Conservation (phyloP, 2,888 invertebrate species). For the Cephus rjabovi region DNA sequence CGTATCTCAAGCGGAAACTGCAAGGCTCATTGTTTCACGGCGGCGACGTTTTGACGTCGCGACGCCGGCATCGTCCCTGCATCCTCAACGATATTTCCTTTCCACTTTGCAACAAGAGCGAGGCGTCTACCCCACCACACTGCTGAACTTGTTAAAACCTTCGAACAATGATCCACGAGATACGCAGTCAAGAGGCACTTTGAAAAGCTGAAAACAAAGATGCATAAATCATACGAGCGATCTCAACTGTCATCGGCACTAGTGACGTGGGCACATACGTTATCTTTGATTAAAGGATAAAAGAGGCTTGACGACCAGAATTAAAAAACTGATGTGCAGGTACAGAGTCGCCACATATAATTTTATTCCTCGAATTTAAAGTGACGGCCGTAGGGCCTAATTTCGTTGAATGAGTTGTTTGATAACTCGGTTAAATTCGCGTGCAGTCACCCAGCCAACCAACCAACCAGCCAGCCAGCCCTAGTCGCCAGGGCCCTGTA, state of each 20-base stretch:
- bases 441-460: slow-evolving; percentile 33
- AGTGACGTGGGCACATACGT: neutral
- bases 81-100: slow-evolving; percentile 59
- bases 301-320: neutral
- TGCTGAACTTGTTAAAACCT: neutral
- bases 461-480: slow-evolving; percentile 33
- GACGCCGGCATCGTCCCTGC: slow-evolving; percentile 55
- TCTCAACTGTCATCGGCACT: neutral
- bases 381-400: slow-evolving; percentile 57
- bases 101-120: neutral
- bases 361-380: slow-evolving; percentile 64
- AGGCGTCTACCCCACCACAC: neutral
- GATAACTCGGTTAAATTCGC: slow-evolving; percentile 63
- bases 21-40: slow-evolving; percentile 57
- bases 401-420: slow-evolving; percentile 66
- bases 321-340: neutral
- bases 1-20: slow-evolving; percentile 62
- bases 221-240: neutral
- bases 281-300: neutral
- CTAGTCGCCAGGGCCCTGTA: slow-evolving; percentile 49
- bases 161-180: neutral
- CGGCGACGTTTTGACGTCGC: slow-evolving; percentile 57
- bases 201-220: neutral
- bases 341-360: slow-evolving; percentile 41
- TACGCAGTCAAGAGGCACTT: neutral